These are phyloP conservation scores for Ephialtes manifestator DNA, from an alignment of 2,888 invertebrate species.

Conservation along the genomic window DNA sequence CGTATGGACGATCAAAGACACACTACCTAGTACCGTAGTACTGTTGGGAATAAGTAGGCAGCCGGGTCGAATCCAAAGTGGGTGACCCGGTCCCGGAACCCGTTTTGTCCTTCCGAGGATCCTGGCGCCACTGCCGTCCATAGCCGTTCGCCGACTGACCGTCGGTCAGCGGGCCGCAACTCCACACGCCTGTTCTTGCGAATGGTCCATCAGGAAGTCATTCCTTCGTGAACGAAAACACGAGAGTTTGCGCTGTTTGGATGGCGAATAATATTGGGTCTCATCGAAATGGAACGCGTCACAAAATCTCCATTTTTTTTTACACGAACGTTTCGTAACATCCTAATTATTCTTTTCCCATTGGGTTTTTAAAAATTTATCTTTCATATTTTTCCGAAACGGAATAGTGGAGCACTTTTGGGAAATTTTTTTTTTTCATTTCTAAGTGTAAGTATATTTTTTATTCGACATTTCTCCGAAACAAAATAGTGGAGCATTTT, in stretches of 20 bases:
- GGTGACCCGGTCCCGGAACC: slow-evolving; percentile 84
- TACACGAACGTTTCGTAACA: neutral
- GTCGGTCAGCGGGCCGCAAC: slow-evolving; percentile 42
- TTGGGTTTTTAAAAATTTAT: neutral
- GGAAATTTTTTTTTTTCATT: too few relatives aligned
- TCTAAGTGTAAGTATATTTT: too few relatives aligned
- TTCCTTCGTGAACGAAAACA: slow-evolving; percentile 15
- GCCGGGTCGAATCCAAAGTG: slow-evolving; percentile 76
- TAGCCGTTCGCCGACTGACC: slow-evolving; percentile 35
- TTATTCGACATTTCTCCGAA: neutral
- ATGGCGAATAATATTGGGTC: neutral
- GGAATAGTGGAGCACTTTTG: too few relatives aligned
- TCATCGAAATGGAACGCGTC: neutral
- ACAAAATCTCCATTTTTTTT: neutral
- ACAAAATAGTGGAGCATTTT: neutral
- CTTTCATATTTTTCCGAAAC: too few relatives aligned
- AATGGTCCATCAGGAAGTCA: slow-evolving; percentile 57
- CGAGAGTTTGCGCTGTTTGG: neutral
- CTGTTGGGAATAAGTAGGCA: slow-evolving; percentile 78
- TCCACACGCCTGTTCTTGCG: slow-evolving; percentile 29
- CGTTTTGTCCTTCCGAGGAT: slow-evolving; percentile 79
- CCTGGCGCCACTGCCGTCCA: slow-evolving; percentile 47
- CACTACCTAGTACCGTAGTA: slow-evolving; percentile 32
- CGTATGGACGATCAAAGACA: slow-evolving; percentile 31
- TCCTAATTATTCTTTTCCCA: neutral